Conservation (phyloP, 2,797 vertebrate species). For the Tragelaphus oryx region DNA sequence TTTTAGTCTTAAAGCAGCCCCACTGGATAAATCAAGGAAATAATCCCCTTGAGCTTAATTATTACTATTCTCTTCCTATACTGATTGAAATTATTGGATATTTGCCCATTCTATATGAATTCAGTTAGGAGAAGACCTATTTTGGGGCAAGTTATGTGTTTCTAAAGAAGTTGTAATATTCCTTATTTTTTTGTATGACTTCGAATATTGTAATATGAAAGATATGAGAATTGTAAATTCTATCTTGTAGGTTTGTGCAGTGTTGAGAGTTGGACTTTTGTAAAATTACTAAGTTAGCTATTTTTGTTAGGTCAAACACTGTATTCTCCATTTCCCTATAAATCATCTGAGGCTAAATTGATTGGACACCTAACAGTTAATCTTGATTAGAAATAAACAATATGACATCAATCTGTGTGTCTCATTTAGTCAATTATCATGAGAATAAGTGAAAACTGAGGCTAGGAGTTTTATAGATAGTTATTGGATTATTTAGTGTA, state of each 20-base stretch:
- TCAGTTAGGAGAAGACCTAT: background rate
- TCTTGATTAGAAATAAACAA: constrained; percentile 9
- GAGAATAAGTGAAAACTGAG: background rate
- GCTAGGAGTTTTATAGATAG: background rate
- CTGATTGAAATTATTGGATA: background rate
- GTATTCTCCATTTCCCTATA: background rate
- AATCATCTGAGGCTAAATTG: background rate
- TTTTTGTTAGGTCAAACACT: background rate
- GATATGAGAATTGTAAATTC: background rate
- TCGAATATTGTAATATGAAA: background rate
- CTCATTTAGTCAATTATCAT: background rate
- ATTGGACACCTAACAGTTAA: background rate
- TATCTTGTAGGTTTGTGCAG: background rate
- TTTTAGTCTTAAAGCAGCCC: background rate
- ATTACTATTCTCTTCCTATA: background rate
- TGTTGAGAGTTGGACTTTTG: background rate
- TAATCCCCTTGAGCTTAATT: background rate
- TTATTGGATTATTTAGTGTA: background rate
- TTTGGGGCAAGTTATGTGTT: background rate
- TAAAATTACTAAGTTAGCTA: background rate
- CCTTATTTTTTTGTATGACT: constrained; percentile 15
- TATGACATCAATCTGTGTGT: background rate
- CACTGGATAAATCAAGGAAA: background rate
- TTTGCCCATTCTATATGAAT: background rate
- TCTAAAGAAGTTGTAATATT: background rate